A percentile compares a stretch with the other conserved stretches of the same genome.
Evolutionary conservation across 2,888 invertebrate genomes (phyloP).

Genomic region (Rugalucina vietnamica): DNA sequence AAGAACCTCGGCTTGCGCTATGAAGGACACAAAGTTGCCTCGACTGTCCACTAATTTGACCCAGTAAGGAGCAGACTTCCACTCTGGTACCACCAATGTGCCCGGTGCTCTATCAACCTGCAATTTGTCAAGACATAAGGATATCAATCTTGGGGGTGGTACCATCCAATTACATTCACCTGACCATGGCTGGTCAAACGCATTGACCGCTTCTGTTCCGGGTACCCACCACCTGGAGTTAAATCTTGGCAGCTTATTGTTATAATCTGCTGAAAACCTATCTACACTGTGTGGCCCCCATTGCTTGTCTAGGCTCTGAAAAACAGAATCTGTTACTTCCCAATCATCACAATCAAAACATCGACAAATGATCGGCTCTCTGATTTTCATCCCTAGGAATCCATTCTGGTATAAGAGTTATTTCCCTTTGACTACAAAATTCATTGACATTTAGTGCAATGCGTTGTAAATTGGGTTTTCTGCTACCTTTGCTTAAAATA

Average conservation of each 20-base stretch:
- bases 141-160: background rate
- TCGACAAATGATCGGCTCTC: background rate
- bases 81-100: background rate
- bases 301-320: background rate
- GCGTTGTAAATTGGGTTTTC: conserved; percentile 39
- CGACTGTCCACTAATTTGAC: background rate
- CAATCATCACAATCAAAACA: background rate
- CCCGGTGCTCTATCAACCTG: background rate
- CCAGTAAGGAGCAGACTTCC: conserved; percentile 17
- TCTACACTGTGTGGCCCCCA: background rate
- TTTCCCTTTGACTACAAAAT: conserved; percentile 30
- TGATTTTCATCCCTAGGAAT: background rate
- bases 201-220: background rate
- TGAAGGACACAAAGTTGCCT: background rate
- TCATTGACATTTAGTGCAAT: conserved; percentile 37
- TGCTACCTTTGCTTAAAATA: conserved; percentile 11
- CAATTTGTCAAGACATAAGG: background rate
- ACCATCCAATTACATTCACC: background rate
- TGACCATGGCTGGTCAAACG: background rate
- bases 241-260: background rate
- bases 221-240: background rate
- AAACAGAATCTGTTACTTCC: background rate
- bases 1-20: background rate
- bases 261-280: background rate
- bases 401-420: conserved; percentile 31